Base-by-base conservation (phyloP, 2,888 invertebrate species). In the Drosophila glabriapex region DNA sequence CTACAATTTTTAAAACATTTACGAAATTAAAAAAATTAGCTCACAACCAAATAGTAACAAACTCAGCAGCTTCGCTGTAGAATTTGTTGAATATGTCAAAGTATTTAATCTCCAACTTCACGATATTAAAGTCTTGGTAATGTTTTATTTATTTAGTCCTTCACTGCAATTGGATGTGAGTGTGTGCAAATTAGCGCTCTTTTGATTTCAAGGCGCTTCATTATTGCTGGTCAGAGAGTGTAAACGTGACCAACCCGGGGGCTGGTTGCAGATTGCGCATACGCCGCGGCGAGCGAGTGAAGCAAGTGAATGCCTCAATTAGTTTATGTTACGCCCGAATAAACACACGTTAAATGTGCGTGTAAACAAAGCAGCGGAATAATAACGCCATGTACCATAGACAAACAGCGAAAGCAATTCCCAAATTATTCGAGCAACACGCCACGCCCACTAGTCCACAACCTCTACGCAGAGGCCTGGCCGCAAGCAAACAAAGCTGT, bases 261-360 rank as follows among this genome's bases (percentile, higher is more conserved):
- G 76, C 82, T 71, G 49, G 39, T 43, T 65, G n/a, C 53, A 46
- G 55, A 80, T 77, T 73, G 76, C 68, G 84, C 76, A 89, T 89
- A 83, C 85, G 85, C 65, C 76, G 54, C 53, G 69, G 73, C 31
- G 53, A 25, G 28, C 66, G 39, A 46, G 41, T 50, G 59, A 60
- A 54, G 41, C 39, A 53, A 72, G 65, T 49, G 73, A 78, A 84
- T 89, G 85, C 77, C 80, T 91, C 91, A 87, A 87, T 87, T 87
- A 87, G 90, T 87, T 87, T 77, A 78, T 73, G 76, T 78, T 87
- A 77, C 69, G 76, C 73, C 78, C 70, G 73, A 85, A 85, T 90
- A 90, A 82, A 90, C 90, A 89, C 80, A 78, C 82, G 76, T 87
- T 87, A 82, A 90, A 87, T 82, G 76, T 90, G 89, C 88, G 91